phyloP scores from a whole-genome alignment of 2,888 invertebrate species.

The Lycophotia porphyrea region DNA sequence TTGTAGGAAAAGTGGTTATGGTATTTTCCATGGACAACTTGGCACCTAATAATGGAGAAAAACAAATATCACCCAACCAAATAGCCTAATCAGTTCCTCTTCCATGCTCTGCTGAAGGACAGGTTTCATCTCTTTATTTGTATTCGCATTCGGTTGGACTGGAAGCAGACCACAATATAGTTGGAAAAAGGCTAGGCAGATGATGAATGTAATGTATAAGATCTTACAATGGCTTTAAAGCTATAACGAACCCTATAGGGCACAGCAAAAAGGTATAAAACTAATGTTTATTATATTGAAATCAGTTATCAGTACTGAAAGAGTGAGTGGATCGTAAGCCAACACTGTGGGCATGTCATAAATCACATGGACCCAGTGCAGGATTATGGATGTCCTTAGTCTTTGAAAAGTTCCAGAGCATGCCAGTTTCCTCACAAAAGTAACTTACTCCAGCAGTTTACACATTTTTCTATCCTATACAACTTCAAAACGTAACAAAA shows the following conservation, averaged over 20 bases:
- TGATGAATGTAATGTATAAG: background rate
- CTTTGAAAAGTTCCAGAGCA: background rate
- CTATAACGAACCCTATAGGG: no score
- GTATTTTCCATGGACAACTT: slow-evolving; percentile 11
- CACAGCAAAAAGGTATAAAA: no score
- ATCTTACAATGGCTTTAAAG: background rate
- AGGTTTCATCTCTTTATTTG: background rate
- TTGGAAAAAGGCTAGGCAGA: no score
- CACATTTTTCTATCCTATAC: background rate
- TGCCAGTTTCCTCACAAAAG: background rate
- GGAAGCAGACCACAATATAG: no score
- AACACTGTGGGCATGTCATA: no score
- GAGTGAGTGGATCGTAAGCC: background rate
- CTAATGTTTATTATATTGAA: background rate
- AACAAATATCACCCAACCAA: background rate
- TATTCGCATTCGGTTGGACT: no score
- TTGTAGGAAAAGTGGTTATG: slow-evolving; percentile 24
- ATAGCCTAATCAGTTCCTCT: background rate
- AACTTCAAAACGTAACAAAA: background rate
- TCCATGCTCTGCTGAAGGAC: background rate
- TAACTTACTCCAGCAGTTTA: background rate
- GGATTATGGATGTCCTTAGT: background rate
- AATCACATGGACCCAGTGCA: background rate
- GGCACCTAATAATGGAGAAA: background rate
- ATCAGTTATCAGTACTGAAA: background rate